These are phyloP conservation scores for Morbakka virulenta DNA, from an alignment of 30 jellyfish, hydroid and myxozoan genomes.

Conservation along the genomic window DNA sequence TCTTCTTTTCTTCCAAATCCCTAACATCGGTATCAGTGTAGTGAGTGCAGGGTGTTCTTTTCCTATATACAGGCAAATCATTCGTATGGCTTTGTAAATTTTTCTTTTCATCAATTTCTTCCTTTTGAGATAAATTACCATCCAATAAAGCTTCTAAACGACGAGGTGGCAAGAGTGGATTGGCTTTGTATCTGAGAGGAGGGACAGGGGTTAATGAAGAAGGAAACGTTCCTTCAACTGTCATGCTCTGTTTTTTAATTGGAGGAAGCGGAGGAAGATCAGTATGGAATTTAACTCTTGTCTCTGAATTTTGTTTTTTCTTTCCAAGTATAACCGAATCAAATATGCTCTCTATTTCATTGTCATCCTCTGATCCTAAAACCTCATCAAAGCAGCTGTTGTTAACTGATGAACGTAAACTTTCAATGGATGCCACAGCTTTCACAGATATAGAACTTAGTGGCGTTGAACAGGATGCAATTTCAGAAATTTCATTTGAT, in stretches of 20 bases:
- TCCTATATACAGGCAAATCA: too few species aligned
- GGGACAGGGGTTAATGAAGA: neutral
- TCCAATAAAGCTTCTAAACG: neutral
- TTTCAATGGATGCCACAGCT: neutral
- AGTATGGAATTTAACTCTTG: neutral
- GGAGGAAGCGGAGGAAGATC: neutral
- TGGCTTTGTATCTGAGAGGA: neutral
- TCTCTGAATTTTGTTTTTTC: neutral
- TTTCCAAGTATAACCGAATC: neutral
- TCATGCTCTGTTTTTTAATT: neutral
- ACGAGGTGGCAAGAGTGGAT: neutral
- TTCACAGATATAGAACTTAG: neutral
- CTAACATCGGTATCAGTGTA: too few species aligned
- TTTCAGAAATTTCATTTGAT: too few species aligned
- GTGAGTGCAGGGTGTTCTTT: too few species aligned
- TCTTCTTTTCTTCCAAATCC: too few species aligned
- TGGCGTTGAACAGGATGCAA: neutral
- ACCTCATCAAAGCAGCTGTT: neutral
- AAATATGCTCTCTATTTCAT: neutral
- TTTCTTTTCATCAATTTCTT: too few species aligned
- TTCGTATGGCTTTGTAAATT: too few species aligned
- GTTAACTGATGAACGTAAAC: neutral
- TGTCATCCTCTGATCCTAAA: neutral
- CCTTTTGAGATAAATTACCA: too few species aligned
- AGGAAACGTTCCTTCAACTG: neutral